Evolutionary conservation across 2,888 invertebrate genomes (phyloP).

Genomic region (Drosophila engyochracea): DNA sequence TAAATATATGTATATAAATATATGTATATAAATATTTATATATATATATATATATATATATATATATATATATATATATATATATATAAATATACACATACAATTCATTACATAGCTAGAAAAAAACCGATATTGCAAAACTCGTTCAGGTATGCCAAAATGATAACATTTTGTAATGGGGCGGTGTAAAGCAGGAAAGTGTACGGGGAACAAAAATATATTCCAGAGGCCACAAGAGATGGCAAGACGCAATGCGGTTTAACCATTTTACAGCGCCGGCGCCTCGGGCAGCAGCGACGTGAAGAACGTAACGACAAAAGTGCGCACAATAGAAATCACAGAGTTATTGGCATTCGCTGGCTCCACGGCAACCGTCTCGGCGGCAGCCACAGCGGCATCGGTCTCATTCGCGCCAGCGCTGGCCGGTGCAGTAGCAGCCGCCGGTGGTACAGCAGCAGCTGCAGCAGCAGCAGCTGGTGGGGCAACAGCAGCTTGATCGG

Average conservation of each 20-base stretch:
- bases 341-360: constrained; percentile 87
- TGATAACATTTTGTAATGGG: constrained; percentile 53
- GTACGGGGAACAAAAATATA: constrained; percentile 11
- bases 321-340: constrained; percentile 92
- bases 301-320: constrained; percentile 96
- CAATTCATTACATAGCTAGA: constrained; percentile 55
- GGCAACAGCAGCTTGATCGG: constrained; percentile 35
- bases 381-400: constrained; percentile 50
- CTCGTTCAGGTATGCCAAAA: constrained; percentile 52
- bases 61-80: constrained; percentile 28
- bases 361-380: constrained; percentile 66
- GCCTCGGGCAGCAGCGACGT: constrained; percentile 97
- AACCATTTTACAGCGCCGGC: constrained; percentile 86
- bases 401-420: constrained; percentile 43
- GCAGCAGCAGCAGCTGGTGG: constrained; percentile 31
- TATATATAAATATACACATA: constrained; percentile 37
- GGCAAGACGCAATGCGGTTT: constrained; percentile 5
- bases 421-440: constrained; percentile 21
- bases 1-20: constrained; percentile 27
- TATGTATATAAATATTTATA: constrained; percentile 26
- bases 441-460: constrained; percentile 1
- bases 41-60: constrained; percentile 38
- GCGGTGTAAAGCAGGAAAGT: constrained; percentile 16
- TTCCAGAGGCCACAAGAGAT: constrained; percentile 33
- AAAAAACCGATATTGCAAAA: constrained; percentile 64